A percentile compares a stretch with the other conserved stretches of the same genome.
Conservation (phyloP, 1,140 invertebrate species). For the Pachypsylla venusta region DNA sequence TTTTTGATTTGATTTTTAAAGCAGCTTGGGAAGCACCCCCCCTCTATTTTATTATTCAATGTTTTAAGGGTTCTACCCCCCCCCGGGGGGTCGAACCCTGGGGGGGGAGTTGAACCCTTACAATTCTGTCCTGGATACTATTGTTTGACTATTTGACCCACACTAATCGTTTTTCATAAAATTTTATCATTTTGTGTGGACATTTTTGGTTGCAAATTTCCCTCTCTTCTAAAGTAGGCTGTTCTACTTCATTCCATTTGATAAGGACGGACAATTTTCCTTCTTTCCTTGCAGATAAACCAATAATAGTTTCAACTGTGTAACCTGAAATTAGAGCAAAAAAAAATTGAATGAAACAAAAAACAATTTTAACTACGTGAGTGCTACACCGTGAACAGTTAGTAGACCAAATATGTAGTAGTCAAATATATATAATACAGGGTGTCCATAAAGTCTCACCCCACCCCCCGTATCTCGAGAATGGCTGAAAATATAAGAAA, state of each 20-base stretch:
- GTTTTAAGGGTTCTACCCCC: too few relatives aligned
- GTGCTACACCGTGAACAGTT: too few relatives aligned
- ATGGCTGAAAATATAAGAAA: too few relatives aligned
- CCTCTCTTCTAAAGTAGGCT: background rate
- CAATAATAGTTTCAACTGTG: background rate
- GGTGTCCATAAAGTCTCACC: too few relatives aligned
- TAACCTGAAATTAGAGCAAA: background rate
- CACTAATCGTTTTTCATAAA: background rate
- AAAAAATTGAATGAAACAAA: background rate
- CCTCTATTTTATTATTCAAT: too few relatives aligned
- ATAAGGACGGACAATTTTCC: background rate
- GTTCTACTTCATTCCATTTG: background rate
- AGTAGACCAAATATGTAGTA: too few relatives aligned
- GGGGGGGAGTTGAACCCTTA: too few relatives aligned
- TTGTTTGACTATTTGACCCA: background rate
- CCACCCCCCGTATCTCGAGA: too few relatives aligned
- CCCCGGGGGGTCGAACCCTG: too few relatives aligned
- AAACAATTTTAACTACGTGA: background rate
- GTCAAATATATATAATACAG: too few relatives aligned
- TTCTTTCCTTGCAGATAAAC: background rate
- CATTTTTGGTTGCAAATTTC: constrained; percentile 1
- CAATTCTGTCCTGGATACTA: background rate
- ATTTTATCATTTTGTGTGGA: constrained; percentile 3
- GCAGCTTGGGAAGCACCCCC: too few relatives aligned
- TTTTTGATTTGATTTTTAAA: too few relatives aligned